Percentiles rank a stretch among this genome's conserved stretches.
These are phyloP conservation scores for Ommatoiulus sabulosus DNA, from an alignment of 2,888 invertebrate species.

Conservation along the genomic window DNA sequence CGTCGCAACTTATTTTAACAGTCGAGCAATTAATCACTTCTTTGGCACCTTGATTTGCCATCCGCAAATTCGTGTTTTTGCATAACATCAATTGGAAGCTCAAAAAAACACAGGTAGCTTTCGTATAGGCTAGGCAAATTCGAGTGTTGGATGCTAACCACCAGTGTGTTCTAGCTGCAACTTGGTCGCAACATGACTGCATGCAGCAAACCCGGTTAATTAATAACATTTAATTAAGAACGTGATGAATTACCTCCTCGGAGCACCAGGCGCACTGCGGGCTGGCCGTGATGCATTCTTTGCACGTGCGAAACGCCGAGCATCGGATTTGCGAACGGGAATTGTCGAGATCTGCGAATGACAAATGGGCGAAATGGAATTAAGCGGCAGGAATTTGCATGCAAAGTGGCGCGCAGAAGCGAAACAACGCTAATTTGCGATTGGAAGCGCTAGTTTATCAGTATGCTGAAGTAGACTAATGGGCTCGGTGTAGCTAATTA, in stretches of 20 bases:
- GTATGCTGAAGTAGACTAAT: neutral
- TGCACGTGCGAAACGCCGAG: slow-evolving; percentile 6
- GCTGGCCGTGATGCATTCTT: slow-evolving; percentile 49
- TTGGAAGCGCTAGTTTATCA: neutral
- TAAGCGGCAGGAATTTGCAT: slow-evolving; percentile 2
- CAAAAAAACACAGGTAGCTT: neutral
- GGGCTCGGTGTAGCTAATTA: neutral
- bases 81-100: neutral
- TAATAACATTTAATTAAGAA: slow-evolving; percentile 42
- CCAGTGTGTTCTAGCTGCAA: neutral
- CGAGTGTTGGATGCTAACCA: neutral
- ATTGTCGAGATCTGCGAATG: neutral
- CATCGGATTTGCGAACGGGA: slow-evolving; percentile 13
- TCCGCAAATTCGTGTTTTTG: neutral
- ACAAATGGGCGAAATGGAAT: neutral
- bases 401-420: neutral
- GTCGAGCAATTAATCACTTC: neutral
- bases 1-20: neutral
- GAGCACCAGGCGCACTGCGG: slow-evolving; percentile 53
- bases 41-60: neutral
- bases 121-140: neutral
- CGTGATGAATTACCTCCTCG: slow-evolving; percentile 48
- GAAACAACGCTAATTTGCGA: neutral
- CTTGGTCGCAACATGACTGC: neutral
- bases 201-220: neutral